Evolutionary conservation across 2,113 vertebrate genomes (phyloP).

Genomic region (Speoplatyrhinus poulsoni): DNA sequence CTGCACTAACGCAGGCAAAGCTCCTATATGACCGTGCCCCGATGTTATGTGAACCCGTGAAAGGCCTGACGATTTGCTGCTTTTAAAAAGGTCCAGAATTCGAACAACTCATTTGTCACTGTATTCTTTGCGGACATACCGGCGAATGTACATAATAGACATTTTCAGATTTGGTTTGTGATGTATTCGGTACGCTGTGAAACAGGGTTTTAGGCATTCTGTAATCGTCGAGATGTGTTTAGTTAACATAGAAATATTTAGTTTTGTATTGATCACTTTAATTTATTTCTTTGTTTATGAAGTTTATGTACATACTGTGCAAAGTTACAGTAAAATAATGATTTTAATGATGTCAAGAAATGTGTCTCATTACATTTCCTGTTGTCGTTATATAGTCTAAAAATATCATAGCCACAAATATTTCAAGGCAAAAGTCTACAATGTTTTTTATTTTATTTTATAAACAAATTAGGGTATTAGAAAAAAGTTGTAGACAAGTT

Average conservation of each 20-base stretch:
- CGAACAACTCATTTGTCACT: conserved; percentile 65
- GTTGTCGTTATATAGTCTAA: conserved; percentile 16
- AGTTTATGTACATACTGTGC: conserved; percentile 93
- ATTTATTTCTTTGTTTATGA: conserved; percentile 94
- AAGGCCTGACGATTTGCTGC: conserved; percentile 67
- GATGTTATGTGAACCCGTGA: conserved; percentile 66
- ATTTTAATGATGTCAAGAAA: conserved; percentile 81
- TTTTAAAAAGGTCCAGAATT: conserved; percentile 58
- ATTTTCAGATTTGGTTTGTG: conserved; percentile 86
- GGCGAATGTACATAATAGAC: conserved; percentile 84
- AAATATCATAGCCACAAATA: conserved; percentile 49
- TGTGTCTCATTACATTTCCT: conserved; percentile 63
- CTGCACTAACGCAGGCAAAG: conserved; percentile 71
- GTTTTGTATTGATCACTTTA: conserved; percentile 98
- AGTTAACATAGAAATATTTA: conserved; percentile 94
- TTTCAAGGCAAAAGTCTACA: conserved; percentile 46
- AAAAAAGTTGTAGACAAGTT: neutral
- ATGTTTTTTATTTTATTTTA: conserved; percentile 54
- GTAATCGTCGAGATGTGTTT: conserved; percentile 89
- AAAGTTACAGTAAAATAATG: conserved; percentile 97
- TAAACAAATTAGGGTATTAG: conserved; percentile 1
- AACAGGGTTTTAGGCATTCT: conserved; percentile 86
- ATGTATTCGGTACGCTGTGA: conserved; percentile 92
- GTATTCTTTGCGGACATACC: conserved; percentile 60
- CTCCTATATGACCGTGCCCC: conserved; percentile 63